Evolutionary conservation across 2,888 invertebrate genomes (phyloP).

Genomic region (Xylota segnis): DNA sequence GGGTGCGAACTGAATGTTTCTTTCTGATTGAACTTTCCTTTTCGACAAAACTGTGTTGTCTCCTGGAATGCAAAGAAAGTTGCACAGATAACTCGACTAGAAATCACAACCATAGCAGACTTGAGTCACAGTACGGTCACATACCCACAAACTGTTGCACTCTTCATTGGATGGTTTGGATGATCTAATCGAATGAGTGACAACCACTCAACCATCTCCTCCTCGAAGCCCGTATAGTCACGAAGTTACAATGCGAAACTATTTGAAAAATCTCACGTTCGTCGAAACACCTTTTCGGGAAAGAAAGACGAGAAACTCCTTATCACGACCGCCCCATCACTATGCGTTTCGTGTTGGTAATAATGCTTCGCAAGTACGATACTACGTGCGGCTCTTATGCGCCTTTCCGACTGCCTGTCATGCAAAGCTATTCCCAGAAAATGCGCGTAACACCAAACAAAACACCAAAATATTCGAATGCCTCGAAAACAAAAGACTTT

Average conservation of each 20-base stretch:
- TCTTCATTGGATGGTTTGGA: too few relatives aligned
- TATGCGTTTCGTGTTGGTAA: neutral
- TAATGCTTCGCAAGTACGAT: neutral
- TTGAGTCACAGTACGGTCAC: too few relatives aligned
- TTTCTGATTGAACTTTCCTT: too few relatives aligned
- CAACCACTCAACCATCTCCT: neutral
- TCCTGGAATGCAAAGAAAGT: too few relatives aligned
- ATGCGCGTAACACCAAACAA: neutral
- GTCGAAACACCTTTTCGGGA: neutral
- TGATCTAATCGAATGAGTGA: too few relatives aligned
- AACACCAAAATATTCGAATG: neutral
- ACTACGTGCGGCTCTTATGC: neutral
- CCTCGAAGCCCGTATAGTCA: neutral
- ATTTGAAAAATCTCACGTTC: conserved; percentile 5
- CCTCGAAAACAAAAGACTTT: neutral
- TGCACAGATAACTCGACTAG: too few relatives aligned
- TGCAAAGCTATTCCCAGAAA: neutral
- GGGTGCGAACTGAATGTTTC: too few relatives aligned
- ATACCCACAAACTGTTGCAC: too few relatives aligned
- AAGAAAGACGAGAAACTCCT: neutral
- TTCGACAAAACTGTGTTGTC: too few relatives aligned
- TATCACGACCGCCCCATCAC: conserved; percentile 6
- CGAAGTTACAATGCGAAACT: neutral
- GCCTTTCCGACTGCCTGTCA: conserved; percentile 3
- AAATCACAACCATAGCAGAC: too few relatives aligned